Percentiles rank a stretch among this genome's conserved stretches.
Evolutionary conservation across 1,140 invertebrate genomes (phyloP).

Genomic region (Ditylenchus dipsaci): DNA sequence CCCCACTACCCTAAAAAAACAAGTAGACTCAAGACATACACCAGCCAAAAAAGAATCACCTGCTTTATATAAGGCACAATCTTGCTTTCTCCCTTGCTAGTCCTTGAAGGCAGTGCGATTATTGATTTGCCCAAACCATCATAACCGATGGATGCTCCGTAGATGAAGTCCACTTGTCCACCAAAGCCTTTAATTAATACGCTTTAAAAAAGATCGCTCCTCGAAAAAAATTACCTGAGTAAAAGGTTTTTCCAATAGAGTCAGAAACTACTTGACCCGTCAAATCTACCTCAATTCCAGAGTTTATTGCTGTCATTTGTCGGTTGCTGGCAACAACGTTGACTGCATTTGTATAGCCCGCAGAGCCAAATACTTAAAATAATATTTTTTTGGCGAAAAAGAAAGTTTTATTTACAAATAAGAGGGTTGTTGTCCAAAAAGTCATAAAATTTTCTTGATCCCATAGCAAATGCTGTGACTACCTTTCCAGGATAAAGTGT

Average conservation of each 20-base stretch:
- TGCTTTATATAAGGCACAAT: conserved; percentile 77
- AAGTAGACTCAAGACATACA: neutral
- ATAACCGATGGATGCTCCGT: conserved; percentile 79
- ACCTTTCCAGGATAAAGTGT: conserved; percentile 72
- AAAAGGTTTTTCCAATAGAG: conserved; percentile 84
- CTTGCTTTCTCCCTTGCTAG: conserved; percentile 79
- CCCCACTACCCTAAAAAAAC: conserved; percentile 72
- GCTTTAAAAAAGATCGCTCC: too few relatives aligned
- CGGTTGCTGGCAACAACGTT: conserved; percentile 53
- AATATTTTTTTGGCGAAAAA: neutral
- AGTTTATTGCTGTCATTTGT: conserved; percentile 88
- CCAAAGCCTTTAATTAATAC: conserved; percentile 65
- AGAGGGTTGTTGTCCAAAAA: conserved; percentile 78
- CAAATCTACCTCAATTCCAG: conserved; percentile 81
- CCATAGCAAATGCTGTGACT: conserved; percentile 80
- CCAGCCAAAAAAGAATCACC: conserved; percentile 6
- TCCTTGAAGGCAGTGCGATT: conserved; percentile 80
- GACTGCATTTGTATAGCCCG: neutral
- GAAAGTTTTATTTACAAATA: conserved; percentile 32
- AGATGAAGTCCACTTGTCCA: conserved; percentile 90
- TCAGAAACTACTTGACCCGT: conserved; percentile 86
- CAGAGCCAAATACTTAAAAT: neutral
- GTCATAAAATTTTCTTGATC: conserved; percentile 78
- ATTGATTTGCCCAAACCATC: conserved; percentile 87
- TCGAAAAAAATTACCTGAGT: conserved; percentile 70